Base-by-base conservation (phyloP, 2,888 invertebrate species). In the Clanis bilineata region DNA sequence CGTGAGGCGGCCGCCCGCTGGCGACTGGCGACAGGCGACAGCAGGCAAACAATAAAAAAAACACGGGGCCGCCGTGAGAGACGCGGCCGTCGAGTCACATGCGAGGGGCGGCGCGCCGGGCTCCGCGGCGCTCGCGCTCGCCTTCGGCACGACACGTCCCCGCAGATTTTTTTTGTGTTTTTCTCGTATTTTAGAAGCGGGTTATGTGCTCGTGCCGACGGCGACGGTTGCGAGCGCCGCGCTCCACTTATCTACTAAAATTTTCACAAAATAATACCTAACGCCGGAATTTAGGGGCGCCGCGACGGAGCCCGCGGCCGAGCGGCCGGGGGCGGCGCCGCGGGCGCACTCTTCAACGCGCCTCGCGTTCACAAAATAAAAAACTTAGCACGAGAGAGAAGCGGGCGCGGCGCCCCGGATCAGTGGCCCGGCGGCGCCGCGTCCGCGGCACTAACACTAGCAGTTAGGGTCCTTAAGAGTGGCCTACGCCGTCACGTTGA, bases 251-350 rank as follows among this genome's bases (percentile, higher is more conserved):
- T 65, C 86, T 88, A 90, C 90, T 90, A 91, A 89, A 90, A 90
- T 90, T 91, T 90, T 89, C 88, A 85, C 88, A 90, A 90, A 91
- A 90, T 91, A 91, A 91, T 91, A 91, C 89, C 91, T 90, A 89
- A 88, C 88, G 88, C 88, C 88, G 87, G 88, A 90, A 89, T 89
- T 88, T 88, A 76, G 83, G 80, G 80, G 80, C 83, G 75, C 70
- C 76, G 78, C 67, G 74, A 69, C 80, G 77, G 67, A 76, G 81
- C 71, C 76, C 73, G 44, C 66, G 54, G 79, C 80, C 86, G 77
- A 87, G 72, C 89, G 83, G 77, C 88, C 93, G 79, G 89, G 85
- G 84, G 85, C 77, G 63, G 65, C 78, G 77, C 68, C 76, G 69
- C 77, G 71, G 68, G 69, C 72, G 74, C 82, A 72, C 81, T 70